A percentile compares a stretch with the other conserved stretches of the same genome.
Evolutionary conservation across 1,140 invertebrate genomes (phyloP).

Genomic region (roundworm (Caenorhabditis elegans)): DNA sequence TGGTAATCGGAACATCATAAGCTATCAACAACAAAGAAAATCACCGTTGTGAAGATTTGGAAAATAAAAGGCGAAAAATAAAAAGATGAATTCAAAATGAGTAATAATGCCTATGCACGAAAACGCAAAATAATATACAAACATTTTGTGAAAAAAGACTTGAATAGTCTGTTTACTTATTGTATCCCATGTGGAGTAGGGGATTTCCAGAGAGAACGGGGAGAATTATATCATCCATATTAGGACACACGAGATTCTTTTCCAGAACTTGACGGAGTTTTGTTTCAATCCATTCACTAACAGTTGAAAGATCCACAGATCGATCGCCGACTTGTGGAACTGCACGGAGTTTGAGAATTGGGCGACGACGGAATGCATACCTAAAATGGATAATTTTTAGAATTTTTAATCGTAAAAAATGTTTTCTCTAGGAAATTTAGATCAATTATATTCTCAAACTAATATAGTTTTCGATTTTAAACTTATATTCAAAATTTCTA

Average conservation of each 20-base stretch:
- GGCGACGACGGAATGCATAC: conserved; percentile 60
- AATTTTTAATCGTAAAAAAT: background rate
- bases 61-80: background rate
- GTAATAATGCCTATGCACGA: background rate
- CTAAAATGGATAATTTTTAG: conserved; percentile 34
- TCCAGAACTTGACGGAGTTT: conserved; percentile 55
- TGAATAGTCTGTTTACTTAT: no score
- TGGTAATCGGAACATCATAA: background rate
- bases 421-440: no score
- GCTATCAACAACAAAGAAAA: background rate
- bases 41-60: background rate
- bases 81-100: background rate
- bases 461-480: no score
- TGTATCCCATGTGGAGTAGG: conserved; percentile 52
- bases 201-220: conserved; percentile 58
- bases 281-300: conserved; percentile 63
- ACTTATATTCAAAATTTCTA: no score
- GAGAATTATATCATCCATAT: conserved; percentile 63
- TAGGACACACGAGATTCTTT: conserved; percentile 64
- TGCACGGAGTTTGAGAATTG: conserved; percentile 55
- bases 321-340: conserved; percentile 66
- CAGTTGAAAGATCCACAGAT: conserved; percentile 57
- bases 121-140: background rate
- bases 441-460: no score
- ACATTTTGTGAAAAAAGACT: no score